Conservation (phyloP, 2,888 invertebrate genomes). For the Apodemia zela region DNA sequence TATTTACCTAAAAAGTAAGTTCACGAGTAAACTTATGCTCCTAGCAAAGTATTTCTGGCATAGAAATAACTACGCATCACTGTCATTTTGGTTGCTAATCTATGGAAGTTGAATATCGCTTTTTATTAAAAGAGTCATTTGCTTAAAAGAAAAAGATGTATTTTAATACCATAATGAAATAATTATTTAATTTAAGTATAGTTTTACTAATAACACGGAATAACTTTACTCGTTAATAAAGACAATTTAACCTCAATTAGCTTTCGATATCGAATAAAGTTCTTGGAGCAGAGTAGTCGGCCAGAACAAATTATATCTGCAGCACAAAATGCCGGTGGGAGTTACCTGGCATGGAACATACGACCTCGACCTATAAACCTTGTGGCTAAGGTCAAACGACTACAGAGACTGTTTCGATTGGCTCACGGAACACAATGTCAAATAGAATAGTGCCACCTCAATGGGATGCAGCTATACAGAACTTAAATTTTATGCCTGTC, state of each 20-base stretch:
- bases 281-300: conserved; percentile 14
- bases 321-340: conserved; percentile 25
- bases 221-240: background rate
- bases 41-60: too few species aligned
- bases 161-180: too few species aligned
- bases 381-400: conserved; percentile 15
- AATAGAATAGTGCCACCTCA: background rate
- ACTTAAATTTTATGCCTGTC: too few species aligned
- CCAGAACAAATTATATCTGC: conserved; percentile 27
- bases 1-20: too few species aligned
- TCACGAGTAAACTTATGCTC: too few species aligned
- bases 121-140: too few species aligned
- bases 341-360: conserved; percentile 27
- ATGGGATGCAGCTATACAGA: background rate
- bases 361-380: conserved; percentile 29
- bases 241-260: conserved; percentile 15
- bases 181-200: too few species aligned
- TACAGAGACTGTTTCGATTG: conserved; percentile 12
- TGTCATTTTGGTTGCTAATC: too few species aligned
- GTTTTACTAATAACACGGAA: background rate
- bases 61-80: too few species aligned
- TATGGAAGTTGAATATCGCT: too few species aligned
- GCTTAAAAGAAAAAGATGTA: too few species aligned
- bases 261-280: conserved; percentile 19
- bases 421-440: conserved; percentile 6